These are phyloP conservation scores for Dasyprocta punctata DNA, from an alignment of 2,113 vertebrate species.

Conservation along the genomic window DNA sequence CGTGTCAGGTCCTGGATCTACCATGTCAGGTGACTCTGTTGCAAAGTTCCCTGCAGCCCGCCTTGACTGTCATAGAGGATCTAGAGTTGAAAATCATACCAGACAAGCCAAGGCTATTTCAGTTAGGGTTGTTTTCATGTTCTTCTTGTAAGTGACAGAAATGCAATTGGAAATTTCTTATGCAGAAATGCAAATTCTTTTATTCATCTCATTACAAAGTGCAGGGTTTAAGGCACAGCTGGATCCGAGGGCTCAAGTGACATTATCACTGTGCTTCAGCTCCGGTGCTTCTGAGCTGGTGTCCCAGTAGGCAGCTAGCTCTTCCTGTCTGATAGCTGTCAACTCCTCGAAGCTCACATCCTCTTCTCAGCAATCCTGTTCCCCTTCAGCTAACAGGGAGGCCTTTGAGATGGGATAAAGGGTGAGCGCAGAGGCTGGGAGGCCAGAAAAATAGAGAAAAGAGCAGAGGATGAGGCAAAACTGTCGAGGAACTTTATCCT, in stretches of 20 bases:
- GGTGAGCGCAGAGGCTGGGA: neutral
- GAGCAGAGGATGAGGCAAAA: neutral
- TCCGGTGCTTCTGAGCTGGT: neutral
- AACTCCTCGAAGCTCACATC: neutral
- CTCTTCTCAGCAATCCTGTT: neutral
- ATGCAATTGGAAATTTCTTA: neutral
- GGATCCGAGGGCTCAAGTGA: neutral
- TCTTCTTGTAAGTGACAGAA: neutral
- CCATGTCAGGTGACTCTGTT: neutral
- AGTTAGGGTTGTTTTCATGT: constrained; percentile 27
- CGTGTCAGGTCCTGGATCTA: constrained; percentile 3
- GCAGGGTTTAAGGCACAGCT: neutral
- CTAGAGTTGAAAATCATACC: constrained; percentile 1
- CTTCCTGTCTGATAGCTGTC: neutral
- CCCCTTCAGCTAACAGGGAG: neutral
- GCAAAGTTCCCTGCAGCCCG: neutral
- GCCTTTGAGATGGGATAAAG: neutral
- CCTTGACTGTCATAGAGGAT: neutral
- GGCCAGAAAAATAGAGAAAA: neutral
- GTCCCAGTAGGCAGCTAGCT: neutral
- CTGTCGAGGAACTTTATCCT: neutral
- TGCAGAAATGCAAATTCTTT: constrained; percentile 30
- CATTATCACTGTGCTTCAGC: neutral
- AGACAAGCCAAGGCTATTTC: neutral
- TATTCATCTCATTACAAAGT: neutral